Evolutionary conservation across 2,797 vertebrate species (phyloP).

Genomic region (Nannoperca obscura): DNA sequence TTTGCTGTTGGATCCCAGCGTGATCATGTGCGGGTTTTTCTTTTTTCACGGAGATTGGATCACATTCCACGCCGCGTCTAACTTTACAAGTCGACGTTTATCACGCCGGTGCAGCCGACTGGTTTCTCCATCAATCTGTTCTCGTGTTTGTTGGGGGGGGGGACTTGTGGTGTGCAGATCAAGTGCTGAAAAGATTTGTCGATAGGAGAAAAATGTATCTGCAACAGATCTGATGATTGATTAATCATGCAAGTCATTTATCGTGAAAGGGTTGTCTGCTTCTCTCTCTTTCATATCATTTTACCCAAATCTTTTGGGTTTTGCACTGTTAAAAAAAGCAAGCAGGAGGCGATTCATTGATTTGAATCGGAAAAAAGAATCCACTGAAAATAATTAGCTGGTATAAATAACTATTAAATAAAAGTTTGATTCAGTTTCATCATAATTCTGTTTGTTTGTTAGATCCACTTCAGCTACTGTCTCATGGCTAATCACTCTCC

Average conservation of each 20-base stretch:
- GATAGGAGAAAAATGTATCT: background rate
- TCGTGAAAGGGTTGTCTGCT: background rate
- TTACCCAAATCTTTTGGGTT: background rate
- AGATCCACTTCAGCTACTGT: conserved; percentile 27
- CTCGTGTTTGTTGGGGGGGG: background rate
- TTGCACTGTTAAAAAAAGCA: background rate
- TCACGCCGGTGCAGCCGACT: conserved; percentile 51
- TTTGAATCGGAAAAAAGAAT: background rate
- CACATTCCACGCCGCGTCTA: conserved; percentile 67
- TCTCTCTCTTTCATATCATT: background rate
- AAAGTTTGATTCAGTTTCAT: background rate
- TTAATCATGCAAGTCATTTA: background rate
- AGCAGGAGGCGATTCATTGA: background rate
- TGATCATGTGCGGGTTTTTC: background rate
- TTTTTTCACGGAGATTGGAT: conserved; percentile 35
- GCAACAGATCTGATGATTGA: background rate
- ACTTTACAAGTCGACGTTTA: conserved; percentile 68
- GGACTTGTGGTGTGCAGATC: background rate
- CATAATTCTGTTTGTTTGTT: background rate
- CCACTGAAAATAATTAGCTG: background rate
- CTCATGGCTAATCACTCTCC: conserved; percentile 30
- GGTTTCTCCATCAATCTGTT: conserved; percentile 31
- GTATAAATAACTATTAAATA: background rate
- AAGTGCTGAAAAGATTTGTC: background rate
- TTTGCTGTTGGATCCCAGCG: conserved; percentile 1